A percentile compares a stretch with the other conserved stretches of the same genome.
These are phyloP conservation scores for Cantharis rustica DNA, from an alignment of 2,888 invertebrate species.

Conservation along the genomic window DNA sequence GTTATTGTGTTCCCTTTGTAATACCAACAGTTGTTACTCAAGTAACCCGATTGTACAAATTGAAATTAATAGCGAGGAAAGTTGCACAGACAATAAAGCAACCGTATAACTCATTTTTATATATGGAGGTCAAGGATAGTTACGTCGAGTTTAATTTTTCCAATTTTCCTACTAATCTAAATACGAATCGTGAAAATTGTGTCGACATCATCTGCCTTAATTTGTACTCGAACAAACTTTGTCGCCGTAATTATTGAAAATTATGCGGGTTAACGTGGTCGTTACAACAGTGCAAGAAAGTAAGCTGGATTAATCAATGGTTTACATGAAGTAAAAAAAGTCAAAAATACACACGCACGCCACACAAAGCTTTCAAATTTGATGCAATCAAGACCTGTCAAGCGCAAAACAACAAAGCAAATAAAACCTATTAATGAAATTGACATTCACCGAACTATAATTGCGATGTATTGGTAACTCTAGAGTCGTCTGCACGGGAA, in stretches of 20 bases:
- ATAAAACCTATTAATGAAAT: neutral
- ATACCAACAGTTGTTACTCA: neutral
- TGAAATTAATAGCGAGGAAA: constrained; percentile 1
- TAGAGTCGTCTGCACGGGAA: neutral
- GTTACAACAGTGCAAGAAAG: neutral
- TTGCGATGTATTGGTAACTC: neutral
- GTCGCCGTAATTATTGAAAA: neutral
- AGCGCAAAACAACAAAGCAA: neutral
- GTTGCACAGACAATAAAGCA: neutral
- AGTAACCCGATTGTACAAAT: neutral
- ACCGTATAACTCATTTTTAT: neutral
- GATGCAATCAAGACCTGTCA: neutral
- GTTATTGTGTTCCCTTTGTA: neutral
- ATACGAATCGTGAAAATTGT: neutral
- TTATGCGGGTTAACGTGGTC: neutral
- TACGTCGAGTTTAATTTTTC: neutral
- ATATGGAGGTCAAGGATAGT: neutral
- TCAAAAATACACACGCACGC: neutral
- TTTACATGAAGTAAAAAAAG: neutral
- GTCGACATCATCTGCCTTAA: neutral
- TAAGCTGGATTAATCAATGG: neutral
- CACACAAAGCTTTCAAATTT: neutral
- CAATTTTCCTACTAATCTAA: neutral
- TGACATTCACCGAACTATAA: neutral
- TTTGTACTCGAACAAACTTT: neutral